phyloP scores from a whole-genome alignment of 2,113 vertebrate species.

The Myrmophylax atrothorax region DNA sequence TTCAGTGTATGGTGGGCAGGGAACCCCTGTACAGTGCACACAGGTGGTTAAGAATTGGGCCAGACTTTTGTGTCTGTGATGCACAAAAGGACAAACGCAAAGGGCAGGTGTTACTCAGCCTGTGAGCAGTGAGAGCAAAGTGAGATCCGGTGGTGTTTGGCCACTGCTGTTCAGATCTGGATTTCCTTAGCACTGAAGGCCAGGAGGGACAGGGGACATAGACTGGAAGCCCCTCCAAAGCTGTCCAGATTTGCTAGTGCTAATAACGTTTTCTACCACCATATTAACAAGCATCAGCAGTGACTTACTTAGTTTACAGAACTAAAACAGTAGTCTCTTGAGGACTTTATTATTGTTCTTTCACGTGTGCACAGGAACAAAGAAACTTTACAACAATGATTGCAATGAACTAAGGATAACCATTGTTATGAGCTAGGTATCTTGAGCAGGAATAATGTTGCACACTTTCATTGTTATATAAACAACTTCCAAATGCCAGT shows the following conservation, averaged over 20 bases:
- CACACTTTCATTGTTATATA: background rate
- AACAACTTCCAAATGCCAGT: background rate
- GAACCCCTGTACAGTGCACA: background rate
- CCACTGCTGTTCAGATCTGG: background rate
- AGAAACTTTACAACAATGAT: background rate
- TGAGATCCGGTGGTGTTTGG: background rate
- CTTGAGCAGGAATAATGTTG: background rate
- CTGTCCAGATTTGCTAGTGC: background rate
- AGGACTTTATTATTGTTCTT: background rate
- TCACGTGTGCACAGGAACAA: background rate
- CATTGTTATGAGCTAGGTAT: background rate
- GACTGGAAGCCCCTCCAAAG: background rate
- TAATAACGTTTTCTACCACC: background rate
- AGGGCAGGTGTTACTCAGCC: background rate
- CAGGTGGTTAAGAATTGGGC: background rate
- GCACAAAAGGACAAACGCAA: background rate
- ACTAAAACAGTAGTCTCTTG: background rate
- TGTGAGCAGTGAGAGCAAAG: background rate
- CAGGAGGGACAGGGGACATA: background rate
- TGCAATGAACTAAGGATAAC: rapidly evolving
- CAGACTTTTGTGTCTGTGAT: background rate
- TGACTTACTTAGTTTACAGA: background rate
- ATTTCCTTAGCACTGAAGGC: background rate
- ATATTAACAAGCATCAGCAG: background rate
- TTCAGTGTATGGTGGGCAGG: rapidly evolving